phyloP scores from a whole-genome alignment of 2,113 vertebrate species.

The Steatornis caripensis region DNA sequence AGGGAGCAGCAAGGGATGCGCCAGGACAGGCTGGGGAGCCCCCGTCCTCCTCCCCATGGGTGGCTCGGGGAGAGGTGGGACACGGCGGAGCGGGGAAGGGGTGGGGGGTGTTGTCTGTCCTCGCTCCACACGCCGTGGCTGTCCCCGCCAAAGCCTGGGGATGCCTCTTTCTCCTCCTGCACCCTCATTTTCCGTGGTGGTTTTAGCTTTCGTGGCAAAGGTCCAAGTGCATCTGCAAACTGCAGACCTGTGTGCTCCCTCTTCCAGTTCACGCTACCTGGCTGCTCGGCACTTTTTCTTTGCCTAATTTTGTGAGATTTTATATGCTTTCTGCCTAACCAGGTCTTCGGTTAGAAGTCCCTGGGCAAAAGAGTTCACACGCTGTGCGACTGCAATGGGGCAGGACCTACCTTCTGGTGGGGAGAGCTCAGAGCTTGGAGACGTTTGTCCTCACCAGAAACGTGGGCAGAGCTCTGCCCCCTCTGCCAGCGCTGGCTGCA shows the following conservation, averaged over 20 bases:
- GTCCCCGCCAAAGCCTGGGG: background rate
- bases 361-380: background rate
- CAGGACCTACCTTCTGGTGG: background rate
- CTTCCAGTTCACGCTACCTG: background rate
- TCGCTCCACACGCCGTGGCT: rapidly evolving
- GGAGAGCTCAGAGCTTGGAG: background rate
- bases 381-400: rapidly evolving
- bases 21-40: background rate
- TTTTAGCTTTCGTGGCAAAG: background rate
- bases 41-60: too few relatives aligned
- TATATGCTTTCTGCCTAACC: background rate
- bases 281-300: background rate
- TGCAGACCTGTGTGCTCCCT: rapidly evolving
- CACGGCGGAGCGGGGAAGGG: rapidly evolving
- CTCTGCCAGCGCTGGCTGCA: background rate
- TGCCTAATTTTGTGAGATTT: background rate
- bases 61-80: background rate
- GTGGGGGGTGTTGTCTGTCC: background rate
- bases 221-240: background rate
- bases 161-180: background rate
- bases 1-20: background rate
- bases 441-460: background rate
- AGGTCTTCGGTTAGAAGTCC: background rate
- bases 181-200: background rate
- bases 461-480: background rate